Evolutionary conservation across 2,888 invertebrate species (phyloP).

Genomic region (Aelia acuminata): DNA sequence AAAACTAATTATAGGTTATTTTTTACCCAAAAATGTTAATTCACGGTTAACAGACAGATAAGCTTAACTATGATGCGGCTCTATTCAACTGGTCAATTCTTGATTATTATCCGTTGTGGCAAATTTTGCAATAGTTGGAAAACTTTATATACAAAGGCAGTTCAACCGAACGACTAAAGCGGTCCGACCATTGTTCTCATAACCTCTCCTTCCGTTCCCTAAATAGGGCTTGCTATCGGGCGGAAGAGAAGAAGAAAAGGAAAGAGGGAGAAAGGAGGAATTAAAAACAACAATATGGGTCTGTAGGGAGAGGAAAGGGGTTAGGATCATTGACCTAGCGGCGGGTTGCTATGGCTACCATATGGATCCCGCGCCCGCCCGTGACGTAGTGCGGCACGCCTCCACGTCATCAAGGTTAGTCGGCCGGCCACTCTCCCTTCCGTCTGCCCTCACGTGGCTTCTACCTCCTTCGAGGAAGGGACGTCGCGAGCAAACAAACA

Average conservation of each 20-base stretch:
- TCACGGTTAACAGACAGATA: no score
- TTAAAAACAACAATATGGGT: slow-evolving; percentile 58
- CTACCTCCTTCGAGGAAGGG: neutral
- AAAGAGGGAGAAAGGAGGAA: slow-evolving; percentile 27
- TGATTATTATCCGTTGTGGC: neutral
- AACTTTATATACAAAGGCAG: neutral
- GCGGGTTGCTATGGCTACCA: slow-evolving; percentile 55
- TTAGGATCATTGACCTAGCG: slow-evolving; percentile 59
- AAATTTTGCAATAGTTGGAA: neutral
- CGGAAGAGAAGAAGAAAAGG: slow-evolving; percentile 8
- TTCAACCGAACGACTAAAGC: neutral
- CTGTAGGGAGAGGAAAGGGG: slow-evolving; percentile 56
- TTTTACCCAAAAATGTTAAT: no score
- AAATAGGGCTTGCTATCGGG: neutral
- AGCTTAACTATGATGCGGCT: no score
- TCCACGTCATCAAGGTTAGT: slow-evolving; percentile 59
- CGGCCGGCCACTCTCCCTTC: slow-evolving; percentile 55
- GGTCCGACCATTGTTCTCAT: neutral
- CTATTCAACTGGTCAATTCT: no score
- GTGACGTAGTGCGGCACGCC: slow-evolving; percentile 56
- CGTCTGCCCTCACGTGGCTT: slow-evolving; percentile 14
- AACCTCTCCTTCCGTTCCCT: neutral
- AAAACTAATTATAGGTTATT: no score
- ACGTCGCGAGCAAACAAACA: no score
- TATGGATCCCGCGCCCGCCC: slow-evolving; percentile 55